Percentiles rank a stretch among this genome's conserved stretches.
These are phyloP conservation scores for Matsumyia berberina DNA, from an alignment of 2,888 invertebrate genomes.

Conservation along the genomic window DNA sequence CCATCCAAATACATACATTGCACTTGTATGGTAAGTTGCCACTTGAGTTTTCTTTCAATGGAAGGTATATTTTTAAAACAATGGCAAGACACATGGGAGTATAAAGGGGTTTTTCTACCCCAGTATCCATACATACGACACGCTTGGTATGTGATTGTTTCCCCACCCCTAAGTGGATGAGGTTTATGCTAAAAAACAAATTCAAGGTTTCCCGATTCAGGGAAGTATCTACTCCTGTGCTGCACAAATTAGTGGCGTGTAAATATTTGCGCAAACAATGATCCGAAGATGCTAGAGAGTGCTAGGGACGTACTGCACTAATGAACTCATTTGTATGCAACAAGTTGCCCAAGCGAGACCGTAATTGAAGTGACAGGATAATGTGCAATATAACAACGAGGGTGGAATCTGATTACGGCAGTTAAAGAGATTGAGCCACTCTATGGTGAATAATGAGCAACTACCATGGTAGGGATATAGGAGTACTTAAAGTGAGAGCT, in stretches of 20 bases:
- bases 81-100: neutral
- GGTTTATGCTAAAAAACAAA: slow-evolving; percentile 31
- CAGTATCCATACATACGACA: slow-evolving; percentile 13
- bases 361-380: slow-evolving; percentile 71
- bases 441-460: neutral
- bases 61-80: slow-evolving; percentile 30
- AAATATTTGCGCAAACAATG: slow-evolving; percentile 9
- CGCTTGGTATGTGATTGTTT: neutral
- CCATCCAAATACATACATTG: neutral
- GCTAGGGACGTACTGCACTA: slow-evolving; percentile 44
- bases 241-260: slow-evolving; percentile 26
- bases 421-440: slow-evolving; percentile 28
- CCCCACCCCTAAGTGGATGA: neutral
- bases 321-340: slow-evolving; percentile 58
- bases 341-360: slow-evolving; percentile 51
- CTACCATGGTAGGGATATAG: neutral
- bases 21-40: slow-evolving; percentile 26
- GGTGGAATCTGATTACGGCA: slow-evolving; percentile 57
- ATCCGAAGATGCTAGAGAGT: neutral
- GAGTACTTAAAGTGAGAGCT: neutral
- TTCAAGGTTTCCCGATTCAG: slow-evolving; percentile 44
- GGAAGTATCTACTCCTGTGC: slow-evolving; percentile 1
- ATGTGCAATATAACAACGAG: slow-evolving; percentile 54
- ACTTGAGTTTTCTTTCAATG: slow-evolving; percentile 25
- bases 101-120: neutral